These are phyloP conservation scores for Strongylocentrotus purpuratus DNA, from an alignment of 35 echinoderm and acorn worm genomes.

Conservation along the genomic window DNA sequence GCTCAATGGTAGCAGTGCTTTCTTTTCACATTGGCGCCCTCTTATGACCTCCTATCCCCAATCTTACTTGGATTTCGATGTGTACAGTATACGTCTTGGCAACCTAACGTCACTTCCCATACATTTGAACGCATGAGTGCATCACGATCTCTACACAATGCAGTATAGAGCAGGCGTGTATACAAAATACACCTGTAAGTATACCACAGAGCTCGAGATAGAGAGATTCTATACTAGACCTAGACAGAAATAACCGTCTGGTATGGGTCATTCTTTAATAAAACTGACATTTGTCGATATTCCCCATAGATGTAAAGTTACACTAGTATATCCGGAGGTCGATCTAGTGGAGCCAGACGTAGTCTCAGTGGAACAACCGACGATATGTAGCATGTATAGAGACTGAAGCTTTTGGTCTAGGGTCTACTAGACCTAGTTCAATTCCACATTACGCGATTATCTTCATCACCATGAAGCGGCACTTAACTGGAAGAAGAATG, in stretches of 20 bases:
- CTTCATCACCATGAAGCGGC: too few species aligned
- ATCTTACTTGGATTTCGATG: conserved; percentile 20
- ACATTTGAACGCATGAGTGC: conserved; percentile 8
- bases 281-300: too few species aligned
- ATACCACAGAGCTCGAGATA: not conserved
- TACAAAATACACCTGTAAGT: not conserved
- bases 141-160: not conserved
- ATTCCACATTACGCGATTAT: not conserved
- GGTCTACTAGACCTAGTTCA: not conserved
- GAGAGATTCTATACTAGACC: too few species aligned
- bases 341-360: too few species aligned
- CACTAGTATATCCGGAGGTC: too few species aligned
- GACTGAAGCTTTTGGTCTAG: too few species aligned
- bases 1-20: not conserved
- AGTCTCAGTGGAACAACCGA: too few species aligned
- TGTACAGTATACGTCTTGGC: conserved; percentile 27
- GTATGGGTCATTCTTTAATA: too few species aligned
- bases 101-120: conserved; percentile 9
- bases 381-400: too few species aligned
- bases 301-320: too few species aligned
- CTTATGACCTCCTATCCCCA: not conserved
- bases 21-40: not conserved
- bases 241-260: too few species aligned
- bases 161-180: not conserved
- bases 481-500: too few species aligned